Conservation (phyloP, 2,113 vertebrate genomes). For the Macaca nemestrina region DNA sequence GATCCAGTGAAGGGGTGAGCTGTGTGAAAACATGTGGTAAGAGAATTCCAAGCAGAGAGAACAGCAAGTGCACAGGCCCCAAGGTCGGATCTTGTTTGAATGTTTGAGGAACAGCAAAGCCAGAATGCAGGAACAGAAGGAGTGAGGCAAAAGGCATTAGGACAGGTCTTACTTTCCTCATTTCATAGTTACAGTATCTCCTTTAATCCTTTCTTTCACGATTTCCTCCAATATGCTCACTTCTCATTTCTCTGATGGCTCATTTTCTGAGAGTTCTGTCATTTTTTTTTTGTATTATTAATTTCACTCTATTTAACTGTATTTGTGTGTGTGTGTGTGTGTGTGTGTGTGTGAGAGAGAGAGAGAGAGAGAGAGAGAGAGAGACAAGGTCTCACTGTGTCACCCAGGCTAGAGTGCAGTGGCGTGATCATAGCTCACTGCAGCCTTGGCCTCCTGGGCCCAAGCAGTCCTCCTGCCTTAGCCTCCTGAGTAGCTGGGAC, state of each 20-base stretch:
- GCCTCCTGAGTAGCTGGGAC: too few relatives aligned
- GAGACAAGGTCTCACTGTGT: too few relatives aligned
- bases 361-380: too few relatives aligned
- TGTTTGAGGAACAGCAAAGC: neutral
- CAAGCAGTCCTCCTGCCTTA: too few relatives aligned
- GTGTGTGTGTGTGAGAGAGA: too few relatives aligned
- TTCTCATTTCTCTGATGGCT: neutral
- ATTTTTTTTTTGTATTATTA: conserved; percentile 38
- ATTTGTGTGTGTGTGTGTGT: too few relatives aligned
- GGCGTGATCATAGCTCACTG: too few relatives aligned
- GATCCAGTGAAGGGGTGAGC: neutral
- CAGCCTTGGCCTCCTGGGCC: too few relatives aligned
- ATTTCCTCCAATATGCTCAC: neutral
- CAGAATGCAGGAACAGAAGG: neutral
- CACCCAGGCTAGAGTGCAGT: too few relatives aligned
- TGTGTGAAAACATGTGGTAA: neutral
- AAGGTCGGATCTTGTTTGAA: neutral
- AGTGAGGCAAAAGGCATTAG: neutral
- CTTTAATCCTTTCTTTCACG: neutral
- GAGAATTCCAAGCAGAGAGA: neutral
- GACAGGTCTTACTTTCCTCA: neutral
- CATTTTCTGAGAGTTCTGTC: conserved; percentile 32
- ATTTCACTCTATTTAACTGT: neutral
- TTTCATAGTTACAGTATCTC: neutral
- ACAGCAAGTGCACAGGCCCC: neutral